A percentile compares a stretch with the other conserved stretches of the same genome.
These are phyloP conservation scores for Morpho achilles DNA, from an alignment of 2,888 invertebrate species.

Conservation along the genomic window DNA sequence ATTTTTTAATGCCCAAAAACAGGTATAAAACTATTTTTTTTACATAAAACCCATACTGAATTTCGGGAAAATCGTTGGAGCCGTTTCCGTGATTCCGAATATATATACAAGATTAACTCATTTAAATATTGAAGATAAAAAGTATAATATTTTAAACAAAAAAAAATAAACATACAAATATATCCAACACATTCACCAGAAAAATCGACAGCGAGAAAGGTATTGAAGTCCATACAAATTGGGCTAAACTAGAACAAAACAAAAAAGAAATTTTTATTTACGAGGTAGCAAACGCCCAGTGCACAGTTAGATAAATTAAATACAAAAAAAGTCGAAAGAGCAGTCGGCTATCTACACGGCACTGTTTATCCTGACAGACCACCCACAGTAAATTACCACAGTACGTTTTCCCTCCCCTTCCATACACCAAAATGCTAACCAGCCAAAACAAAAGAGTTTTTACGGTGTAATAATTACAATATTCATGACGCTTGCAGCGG, in stretches of 20 bases:
- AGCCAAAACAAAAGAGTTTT: slow-evolving; percentile 28
- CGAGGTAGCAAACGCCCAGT: slow-evolving; percentile 11
- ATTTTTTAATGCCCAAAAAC: no score
- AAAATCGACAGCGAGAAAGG: slow-evolving; percentile 9
- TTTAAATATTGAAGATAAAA: no score
- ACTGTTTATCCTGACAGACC: slow-evolving; percentile 27
- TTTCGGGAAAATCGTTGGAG: no score
- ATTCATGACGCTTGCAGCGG: slow-evolving; percentile 27
- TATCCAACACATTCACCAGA: slow-evolving; percentile 1
- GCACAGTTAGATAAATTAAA: slow-evolving; percentile 30
- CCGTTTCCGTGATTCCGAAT: no score
- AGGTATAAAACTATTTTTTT: no score
- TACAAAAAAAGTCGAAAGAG: slow-evolving; percentile 23
- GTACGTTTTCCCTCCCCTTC: slow-evolving; percentile 25
- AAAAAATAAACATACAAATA: slow-evolving; percentile 3
- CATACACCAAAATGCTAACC: slow-evolving; percentile 27
- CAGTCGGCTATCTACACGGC: slow-evolving; percentile 21
- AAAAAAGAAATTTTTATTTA: slow-evolving; percentile 7
- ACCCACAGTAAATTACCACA: slow-evolving; percentile 27
- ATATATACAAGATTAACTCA: no score
- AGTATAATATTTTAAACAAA: background rate
- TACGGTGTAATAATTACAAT: slow-evolving; percentile 30
- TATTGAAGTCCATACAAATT: slow-evolving; percentile 12
- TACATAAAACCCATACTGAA: no score
- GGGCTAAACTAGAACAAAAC: slow-evolving; percentile 3